Evolutionary conservation across 1,140 invertebrate genomes (phyloP), one percentile per base, ranked within the genome.

Genomic region (Amyelois transitella): DNA sequence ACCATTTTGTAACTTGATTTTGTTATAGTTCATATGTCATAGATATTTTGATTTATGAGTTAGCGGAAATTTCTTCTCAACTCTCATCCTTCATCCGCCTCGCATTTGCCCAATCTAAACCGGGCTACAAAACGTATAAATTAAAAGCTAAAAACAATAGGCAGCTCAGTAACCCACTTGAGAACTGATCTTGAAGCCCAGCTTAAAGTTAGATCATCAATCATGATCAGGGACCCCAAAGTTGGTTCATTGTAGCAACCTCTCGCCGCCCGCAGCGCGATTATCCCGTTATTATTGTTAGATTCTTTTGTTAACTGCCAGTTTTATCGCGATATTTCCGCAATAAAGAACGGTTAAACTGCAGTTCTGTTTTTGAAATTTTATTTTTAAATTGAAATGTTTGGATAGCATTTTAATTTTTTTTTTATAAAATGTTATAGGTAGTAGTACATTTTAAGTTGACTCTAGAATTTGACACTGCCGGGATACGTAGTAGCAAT

Each of bases 251-350:
- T 59, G 57, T 60, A 24, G 62, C 45, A 24, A 43, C 55, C 58
- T 47, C 43, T 52, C 10, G 45, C 52, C 25, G 25, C 20, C 44
- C 18, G 4, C 38, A 43, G 4, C 51, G 10, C 58, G 58, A 60
- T 64, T 64, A 64, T 64, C 62, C 58, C 54, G 47, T 64, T 64
- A 64, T 64, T 60, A 64, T 64, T 57, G 62, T 64, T 58, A 52
- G 51, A 57, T 51, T 57, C 62, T 64, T 64, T 64, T 64, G 62
- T 64, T 54, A 48, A 55, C 32, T 57, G 47, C 8, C 21, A 51
- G 54, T 50, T 54, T 57, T 57, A 56, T 60, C 38, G 52, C 43
- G 51, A 45, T 25, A 17, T 24, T 14, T 49, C 20, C 45, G 18
- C 18, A 48, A 48, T 48, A 21, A 21, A 21, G 19, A 14, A 21